phyloP scores from a whole-genome alignment of 2,888 invertebrate genomes.

The Conomelus anceps region DNA sequence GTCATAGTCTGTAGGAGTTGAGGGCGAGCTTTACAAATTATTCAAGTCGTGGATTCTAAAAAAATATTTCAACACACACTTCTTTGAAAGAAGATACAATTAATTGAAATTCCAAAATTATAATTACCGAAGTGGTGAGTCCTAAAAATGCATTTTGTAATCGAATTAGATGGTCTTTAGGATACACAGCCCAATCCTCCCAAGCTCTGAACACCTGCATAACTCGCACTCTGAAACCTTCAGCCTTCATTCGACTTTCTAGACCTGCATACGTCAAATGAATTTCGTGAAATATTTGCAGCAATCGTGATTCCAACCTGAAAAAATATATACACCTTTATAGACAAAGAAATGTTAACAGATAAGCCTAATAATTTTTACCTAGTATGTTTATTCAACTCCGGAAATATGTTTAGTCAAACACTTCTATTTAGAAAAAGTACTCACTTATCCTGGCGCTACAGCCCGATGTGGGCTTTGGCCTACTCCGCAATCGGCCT shows the following conservation, averaged over 20 bases:
- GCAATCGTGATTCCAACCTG: conserved; percentile 76
- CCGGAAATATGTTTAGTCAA: too few relatives aligned
- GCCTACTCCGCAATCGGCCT: too few relatives aligned
- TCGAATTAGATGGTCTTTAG: conserved; percentile 80
- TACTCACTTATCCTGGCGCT: too few relatives aligned
- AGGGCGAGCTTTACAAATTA: too few relatives aligned
- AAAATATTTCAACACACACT: too few relatives aligned
- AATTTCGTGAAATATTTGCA: conserved; percentile 68
- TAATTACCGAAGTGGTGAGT: conserved; percentile 41
- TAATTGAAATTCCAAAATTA: not conserved
- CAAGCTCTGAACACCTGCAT: conserved; percentile 88
- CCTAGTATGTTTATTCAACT: too few relatives aligned
- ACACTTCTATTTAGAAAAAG: too few relatives aligned
- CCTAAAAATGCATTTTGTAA: conserved; percentile 90
- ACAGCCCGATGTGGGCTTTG: too few relatives aligned
- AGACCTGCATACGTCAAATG: conserved; percentile 65
- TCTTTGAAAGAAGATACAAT: not conserved
- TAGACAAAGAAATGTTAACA: too few relatives aligned
- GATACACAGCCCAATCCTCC: conserved; percentile 97
- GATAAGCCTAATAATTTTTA: too few relatives aligned
- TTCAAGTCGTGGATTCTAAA: too few relatives aligned
- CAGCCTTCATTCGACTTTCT: conserved; percentile 84
- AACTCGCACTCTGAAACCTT: conserved; percentile 88
- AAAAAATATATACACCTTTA: conserved; percentile 19
- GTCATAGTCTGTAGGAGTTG: too few relatives aligned